Evolutionary conservation across 2,797 vertebrate species (phyloP).

Genomic region (Cuniculus paca): DNA sequence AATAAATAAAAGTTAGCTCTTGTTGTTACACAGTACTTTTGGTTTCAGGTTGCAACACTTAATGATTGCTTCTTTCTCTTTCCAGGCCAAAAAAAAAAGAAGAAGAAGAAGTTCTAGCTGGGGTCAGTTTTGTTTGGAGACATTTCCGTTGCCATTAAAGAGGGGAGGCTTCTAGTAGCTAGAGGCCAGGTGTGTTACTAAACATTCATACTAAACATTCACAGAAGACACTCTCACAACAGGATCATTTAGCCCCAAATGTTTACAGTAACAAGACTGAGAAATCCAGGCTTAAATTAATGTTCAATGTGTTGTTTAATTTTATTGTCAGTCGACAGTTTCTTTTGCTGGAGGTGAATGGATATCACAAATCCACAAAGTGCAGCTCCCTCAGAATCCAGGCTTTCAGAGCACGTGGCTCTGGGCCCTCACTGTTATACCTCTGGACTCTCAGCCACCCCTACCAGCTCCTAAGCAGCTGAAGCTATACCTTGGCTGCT

Average conservation of each 20-base stretch:
- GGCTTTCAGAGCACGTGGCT: neutral
- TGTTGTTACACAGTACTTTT: neutral
- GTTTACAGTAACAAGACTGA: neutral
- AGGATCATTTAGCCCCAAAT: neutral
- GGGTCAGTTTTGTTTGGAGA: conserved; percentile 8
- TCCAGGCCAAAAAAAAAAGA: neutral
- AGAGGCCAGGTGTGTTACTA: neutral
- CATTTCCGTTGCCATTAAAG: neutral
- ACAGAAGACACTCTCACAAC: neutral
- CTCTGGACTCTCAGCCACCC: neutral
- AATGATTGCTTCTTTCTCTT: neutral
- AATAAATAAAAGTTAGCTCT: neutral
- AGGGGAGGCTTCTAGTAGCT: neutral
- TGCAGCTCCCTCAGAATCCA: neutral
- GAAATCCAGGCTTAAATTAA: conserved; percentile 18
- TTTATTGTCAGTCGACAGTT: neutral
- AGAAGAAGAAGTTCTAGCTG: neutral
- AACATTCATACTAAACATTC: neutral
- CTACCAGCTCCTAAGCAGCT: neutral
- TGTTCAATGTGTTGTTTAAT: neutral
- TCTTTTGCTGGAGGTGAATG: neutral
- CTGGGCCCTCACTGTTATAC: neutral
- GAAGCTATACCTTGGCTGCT: neutral
- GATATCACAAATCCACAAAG: neutral
- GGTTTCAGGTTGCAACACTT: neutral